Evolutionary conservation across 1,140 invertebrate genomes (phyloP).

Genomic region (Bombus ignitus): DNA sequence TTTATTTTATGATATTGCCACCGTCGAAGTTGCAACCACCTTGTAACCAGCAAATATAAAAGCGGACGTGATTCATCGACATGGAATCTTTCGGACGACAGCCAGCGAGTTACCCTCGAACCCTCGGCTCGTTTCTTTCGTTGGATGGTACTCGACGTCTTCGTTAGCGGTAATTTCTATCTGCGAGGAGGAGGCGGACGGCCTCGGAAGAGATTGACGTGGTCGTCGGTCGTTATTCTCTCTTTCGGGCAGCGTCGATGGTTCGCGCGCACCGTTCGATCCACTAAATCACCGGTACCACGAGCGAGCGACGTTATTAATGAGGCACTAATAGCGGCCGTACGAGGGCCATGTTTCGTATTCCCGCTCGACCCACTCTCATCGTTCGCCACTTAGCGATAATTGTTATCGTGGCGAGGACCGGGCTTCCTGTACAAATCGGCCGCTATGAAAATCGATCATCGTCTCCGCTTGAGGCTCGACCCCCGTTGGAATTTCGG

Average conservation of each 20-base stretch:
- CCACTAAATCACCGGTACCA: constrained; percentile 63
- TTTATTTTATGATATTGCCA: neutral
- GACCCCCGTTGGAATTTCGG: neutral
- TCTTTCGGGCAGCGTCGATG: constrained; percentile 40
- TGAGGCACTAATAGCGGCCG: constrained; percentile 66
- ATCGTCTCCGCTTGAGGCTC: constrained; percentile 5
- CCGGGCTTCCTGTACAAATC: constrained; percentile 44
- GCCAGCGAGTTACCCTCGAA: neutral
- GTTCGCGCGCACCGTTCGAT: constrained; percentile 14
- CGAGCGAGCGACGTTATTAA: constrained; percentile 69
- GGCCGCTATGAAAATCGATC: constrained; percentile 59
- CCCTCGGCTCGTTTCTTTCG: constrained; percentile 6
- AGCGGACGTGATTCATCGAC: constrained; percentile 37
- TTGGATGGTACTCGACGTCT: constrained; percentile 36
- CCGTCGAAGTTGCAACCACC: constrained; percentile 8
- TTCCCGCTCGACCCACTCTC: constrained; percentile 63
- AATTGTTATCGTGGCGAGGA: constrained; percentile 62
- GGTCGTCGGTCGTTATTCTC: constrained; percentile 59
- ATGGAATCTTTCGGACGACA: neutral
- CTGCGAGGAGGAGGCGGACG: neutral
- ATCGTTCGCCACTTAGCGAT: constrained; percentile 66
- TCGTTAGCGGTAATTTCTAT: constrained; percentile 64
- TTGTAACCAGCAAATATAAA: constrained; percentile 3
- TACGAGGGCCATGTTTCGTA: constrained; percentile 61
- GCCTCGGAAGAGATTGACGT: constrained; percentile 54